phyloP scores from a whole-genome alignment of 1,140 invertebrate genomes.

The Acromyrmex heyeri region DNA sequence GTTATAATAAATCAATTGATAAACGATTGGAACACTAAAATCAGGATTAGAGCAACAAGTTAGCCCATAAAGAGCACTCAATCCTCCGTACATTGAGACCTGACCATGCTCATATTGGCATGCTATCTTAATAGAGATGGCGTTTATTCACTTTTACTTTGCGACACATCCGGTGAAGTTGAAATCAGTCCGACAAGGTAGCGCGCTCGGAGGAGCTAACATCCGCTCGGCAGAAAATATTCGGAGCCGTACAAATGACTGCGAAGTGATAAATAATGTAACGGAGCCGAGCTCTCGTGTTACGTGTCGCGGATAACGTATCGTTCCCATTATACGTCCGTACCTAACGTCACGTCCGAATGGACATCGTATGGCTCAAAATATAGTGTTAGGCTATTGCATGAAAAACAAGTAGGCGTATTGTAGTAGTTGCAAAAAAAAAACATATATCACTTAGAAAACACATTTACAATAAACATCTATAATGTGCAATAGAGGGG shows the following conservation, averaged over 20 bases:
- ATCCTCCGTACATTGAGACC: too few species aligned
- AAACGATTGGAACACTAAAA: too few species aligned
- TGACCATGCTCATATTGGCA: too few species aligned
- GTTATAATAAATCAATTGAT: too few species aligned
- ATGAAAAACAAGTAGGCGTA: neutral
- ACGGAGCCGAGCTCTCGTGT: constrained; percentile 75
- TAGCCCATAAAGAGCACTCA: too few species aligned
- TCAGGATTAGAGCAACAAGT: too few species aligned
- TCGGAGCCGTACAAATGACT: constrained; percentile 74
- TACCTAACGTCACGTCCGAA: constrained; percentile 59
- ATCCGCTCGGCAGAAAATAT: constrained; percentile 65
- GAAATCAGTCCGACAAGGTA: constrained; percentile 47
- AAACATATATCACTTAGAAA: neutral
- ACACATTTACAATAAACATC: neutral
- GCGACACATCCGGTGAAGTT: constrained; percentile 34
- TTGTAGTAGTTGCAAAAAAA: neutral
- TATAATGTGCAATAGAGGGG: neutral
- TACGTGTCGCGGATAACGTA: constrained; percentile 79
- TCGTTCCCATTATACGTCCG: constrained; percentile 77
- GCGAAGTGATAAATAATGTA: constrained; percentile 80
- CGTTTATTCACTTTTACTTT: constrained; percentile 55
- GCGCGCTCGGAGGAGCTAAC: constrained; percentile 30
- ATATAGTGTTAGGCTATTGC: constrained; percentile 43
- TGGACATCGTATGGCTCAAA: constrained; percentile 69
- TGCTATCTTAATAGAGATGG: neutral